Conservation (phyloP, 2,797 vertebrate genomes). For the Cephalopachus bancanus region DNA sequence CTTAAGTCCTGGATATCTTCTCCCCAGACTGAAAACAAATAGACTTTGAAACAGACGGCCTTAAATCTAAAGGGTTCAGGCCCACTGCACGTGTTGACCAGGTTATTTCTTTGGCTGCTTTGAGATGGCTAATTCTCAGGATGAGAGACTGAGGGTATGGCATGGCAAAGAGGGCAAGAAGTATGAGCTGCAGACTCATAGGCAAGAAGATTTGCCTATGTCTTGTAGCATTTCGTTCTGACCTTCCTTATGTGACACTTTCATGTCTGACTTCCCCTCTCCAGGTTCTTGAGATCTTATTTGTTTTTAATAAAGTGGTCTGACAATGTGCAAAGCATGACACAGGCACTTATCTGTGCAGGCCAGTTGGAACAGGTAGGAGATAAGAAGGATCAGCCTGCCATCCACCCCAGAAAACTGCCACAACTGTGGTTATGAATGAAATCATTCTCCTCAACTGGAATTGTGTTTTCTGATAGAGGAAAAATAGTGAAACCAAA, state of each 20-base stretch:
- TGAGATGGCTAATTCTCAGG: neutral
- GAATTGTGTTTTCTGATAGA: neutral
- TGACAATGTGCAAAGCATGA: neutral
- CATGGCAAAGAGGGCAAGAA: neutral
- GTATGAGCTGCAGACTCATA: neutral
- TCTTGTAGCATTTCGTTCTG: neutral
- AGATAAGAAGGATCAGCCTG: neutral
- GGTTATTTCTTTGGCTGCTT: neutral
- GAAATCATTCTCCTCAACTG: neutral
- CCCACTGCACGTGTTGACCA: neutral
- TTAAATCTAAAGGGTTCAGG: neutral
- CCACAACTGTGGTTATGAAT: neutral
- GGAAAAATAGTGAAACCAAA: neutral
- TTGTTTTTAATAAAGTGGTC: constrained; percentile 16
- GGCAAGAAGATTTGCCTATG: neutral
- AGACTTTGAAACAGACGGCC: neutral
- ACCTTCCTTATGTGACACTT: neutral
- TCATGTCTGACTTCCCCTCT: neutral
- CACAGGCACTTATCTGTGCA: neutral
- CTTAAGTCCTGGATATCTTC: neutral
- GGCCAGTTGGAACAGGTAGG: neutral
- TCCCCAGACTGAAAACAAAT: neutral
- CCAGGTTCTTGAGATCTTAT: neutral
- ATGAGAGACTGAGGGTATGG: neutral
- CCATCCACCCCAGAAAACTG: neutral